A percentile compares a stretch with the other conserved stretches of the same genome.
Conservation (phyloP, 2,797 vertebrate genomes). For the Mus caroli region DNA sequence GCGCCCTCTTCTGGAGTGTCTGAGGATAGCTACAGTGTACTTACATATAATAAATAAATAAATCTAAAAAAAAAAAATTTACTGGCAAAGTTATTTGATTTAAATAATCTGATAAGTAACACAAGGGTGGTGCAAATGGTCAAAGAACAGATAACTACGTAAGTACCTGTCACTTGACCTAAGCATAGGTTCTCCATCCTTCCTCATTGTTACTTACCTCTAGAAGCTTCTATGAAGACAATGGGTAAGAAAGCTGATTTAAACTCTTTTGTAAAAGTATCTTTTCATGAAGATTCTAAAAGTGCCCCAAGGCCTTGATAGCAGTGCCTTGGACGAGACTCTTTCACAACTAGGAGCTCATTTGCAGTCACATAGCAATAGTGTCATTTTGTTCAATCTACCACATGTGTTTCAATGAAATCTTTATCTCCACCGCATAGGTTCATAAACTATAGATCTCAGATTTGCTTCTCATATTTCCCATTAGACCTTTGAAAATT, state of each 20-base stretch:
- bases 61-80: too few relatives aligned
- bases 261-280: not conserved
- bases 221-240: slow-evolving; percentile 29
- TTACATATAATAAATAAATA: too few relatives aligned
- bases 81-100: not conserved
- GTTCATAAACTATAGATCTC: not conserved
- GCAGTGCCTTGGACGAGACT: not conserved
- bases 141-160: slow-evolving; percentile 18
- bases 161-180: slow-evolving; percentile 39
- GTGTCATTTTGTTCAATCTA: not conserved
- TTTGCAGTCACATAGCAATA: not conserved
- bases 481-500: not conserved
- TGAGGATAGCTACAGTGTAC: too few relatives aligned
- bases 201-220: not conserved
- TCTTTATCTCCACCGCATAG: not conserved
- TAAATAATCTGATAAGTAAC: slow-evolving; percentile 21
- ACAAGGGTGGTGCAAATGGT: not conserved
- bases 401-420: not conserved
- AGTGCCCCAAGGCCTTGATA: not conserved
- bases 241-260: slow-evolving; percentile 2
- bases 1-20: too few relatives aligned
- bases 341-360: not conserved
- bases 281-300: slow-evolving; percentile 13
- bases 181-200: not conserved
- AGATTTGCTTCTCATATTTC: not conserved